Evolutionary conservation across 2,113 vertebrate species (phyloP).

Genomic region (Elaphurus davidianus): DNA sequence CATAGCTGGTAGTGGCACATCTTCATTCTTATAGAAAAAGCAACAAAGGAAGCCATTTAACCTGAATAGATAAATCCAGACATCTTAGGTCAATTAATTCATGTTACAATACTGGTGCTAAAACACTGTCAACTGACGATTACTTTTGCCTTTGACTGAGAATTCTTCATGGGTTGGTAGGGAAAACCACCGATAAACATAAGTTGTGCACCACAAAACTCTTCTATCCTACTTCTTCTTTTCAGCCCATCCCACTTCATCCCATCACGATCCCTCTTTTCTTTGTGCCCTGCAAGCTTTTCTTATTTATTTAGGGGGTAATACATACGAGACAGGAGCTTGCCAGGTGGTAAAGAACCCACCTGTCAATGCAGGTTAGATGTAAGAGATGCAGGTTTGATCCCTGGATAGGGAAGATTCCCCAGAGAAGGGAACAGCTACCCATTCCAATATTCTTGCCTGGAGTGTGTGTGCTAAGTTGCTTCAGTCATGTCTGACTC

Average conservation of each 20-base stretch:
- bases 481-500: too few relatives aligned
- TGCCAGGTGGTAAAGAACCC: not conserved
- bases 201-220: not conserved
- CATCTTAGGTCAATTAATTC: not conserved
- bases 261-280: not conserved
- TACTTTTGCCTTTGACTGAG: conserved; percentile 16
- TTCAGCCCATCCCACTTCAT: not conserved
- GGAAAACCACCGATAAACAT: not conserved
- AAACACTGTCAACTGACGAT: not conserved
- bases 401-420: not conserved
- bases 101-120: not conserved
- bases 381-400: not conserved
- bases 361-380: not conserved
- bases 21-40: not conserved
- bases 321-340: not conserved
- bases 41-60: conserved; percentile 16
- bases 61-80: conserved; percentile 1
- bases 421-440: not conserved
- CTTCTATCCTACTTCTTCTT: not conserved
- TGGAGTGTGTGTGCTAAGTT: not conserved
- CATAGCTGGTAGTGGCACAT: not conserved
- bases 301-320: not conserved
- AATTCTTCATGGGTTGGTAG: not conserved
- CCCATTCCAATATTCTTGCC: not conserved
- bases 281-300: not conserved